Conservation (phyloP, 2,888 invertebrate genomes). For the Zhengitettix transpicula region DNA sequence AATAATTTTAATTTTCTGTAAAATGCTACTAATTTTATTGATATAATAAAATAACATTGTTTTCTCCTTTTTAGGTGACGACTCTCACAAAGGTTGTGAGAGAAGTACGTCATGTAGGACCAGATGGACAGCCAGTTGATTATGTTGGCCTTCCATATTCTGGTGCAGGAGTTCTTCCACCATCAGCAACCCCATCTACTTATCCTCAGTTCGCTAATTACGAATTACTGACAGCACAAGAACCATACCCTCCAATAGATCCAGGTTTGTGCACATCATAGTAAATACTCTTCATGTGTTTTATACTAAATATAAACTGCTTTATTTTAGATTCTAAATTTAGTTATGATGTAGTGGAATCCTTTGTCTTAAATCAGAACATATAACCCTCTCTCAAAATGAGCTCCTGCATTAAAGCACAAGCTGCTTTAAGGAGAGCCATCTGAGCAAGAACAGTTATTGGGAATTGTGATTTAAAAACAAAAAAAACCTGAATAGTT, state of each 20-base stretch:
- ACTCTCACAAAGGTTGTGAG: slow-evolving; percentile 52
- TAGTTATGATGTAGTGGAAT: too few relatives aligned
- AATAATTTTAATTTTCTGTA: too few relatives aligned
- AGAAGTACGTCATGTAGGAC: slow-evolving; percentile 40
- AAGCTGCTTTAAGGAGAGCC: too few relatives aligned
- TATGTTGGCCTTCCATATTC: slow-evolving; percentile 28
- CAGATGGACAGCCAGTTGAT: slow-evolving; percentile 34
- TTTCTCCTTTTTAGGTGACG: slow-evolving; percentile 34
- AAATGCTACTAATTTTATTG: background rate
- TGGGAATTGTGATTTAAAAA: too few relatives aligned
- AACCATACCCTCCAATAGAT: slow-evolving; percentile 19
- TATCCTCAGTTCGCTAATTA: slow-evolving; percentile 16
- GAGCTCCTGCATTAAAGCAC: too few relatives aligned
- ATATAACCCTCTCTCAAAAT: too few relatives aligned
- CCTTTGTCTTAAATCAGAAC: too few relatives aligned
- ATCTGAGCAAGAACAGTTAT: too few relatives aligned
- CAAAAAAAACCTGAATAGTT: too few relatives aligned
- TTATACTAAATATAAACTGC: background rate
- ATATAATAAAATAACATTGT: background rate
- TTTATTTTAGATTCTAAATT: background rate
- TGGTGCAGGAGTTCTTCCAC: slow-evolving; percentile 15
- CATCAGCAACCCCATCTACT: slow-evolving; percentile 12
- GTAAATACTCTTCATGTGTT: too few relatives aligned
- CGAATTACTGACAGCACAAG: slow-evolving; percentile 18
- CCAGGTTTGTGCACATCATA: slow-evolving; percentile 14